These are phyloP conservation scores for Lycaena phlaeas DNA, from an alignment of 2,888 invertebrate genomes.

Conservation along the genomic window DNA sequence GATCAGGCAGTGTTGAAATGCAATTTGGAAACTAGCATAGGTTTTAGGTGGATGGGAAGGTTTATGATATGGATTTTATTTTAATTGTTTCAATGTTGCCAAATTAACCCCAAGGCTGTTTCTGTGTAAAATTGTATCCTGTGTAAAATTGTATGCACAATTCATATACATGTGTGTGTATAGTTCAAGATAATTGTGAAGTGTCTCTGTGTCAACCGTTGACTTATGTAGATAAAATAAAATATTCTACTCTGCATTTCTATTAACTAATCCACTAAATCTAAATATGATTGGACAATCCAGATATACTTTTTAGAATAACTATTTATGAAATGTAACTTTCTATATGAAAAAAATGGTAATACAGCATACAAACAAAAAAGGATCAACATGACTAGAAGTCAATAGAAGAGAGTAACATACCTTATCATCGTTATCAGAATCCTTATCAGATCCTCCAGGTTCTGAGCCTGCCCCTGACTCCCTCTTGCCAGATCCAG, in stretches of 20 bases:
- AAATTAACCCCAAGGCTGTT: no score
- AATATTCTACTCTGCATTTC: slow-evolving; percentile 55
- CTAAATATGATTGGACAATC: slow-evolving; percentile 54
- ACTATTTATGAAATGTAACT: slow-evolving; percentile 10
- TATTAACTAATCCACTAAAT: slow-evolving; percentile 33
- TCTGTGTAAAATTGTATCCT: no score
- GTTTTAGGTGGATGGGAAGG: no score
- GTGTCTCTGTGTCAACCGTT: no score
- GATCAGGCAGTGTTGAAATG: no score
- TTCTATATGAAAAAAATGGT: slow-evolving; percentile 30
- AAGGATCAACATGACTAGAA: slow-evolving; percentile 16
- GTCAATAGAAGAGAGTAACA: slow-evolving; percentile 32
- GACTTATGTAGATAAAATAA: neutral
- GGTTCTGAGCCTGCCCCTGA: slow-evolving; percentile 87
- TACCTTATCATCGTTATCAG: slow-evolving; percentile 93
- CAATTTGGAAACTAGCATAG: no score
- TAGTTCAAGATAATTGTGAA: no score
- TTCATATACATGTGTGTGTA: no score
- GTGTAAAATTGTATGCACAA: no score
- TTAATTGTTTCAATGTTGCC: no score
- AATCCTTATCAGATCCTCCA: slow-evolving; percentile 87
- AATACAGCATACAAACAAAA: slow-evolving; percentile 21
- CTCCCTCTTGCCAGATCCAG: slow-evolving; percentile 76
- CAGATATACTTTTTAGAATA: slow-evolving; percentile 44
- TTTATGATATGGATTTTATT: no score